Percentiles rank a stretch among this genome's conserved stretches.
Evolutionary conservation across 2,113 vertebrate species (phyloP).

Genomic region (Sciurus niger): DNA sequence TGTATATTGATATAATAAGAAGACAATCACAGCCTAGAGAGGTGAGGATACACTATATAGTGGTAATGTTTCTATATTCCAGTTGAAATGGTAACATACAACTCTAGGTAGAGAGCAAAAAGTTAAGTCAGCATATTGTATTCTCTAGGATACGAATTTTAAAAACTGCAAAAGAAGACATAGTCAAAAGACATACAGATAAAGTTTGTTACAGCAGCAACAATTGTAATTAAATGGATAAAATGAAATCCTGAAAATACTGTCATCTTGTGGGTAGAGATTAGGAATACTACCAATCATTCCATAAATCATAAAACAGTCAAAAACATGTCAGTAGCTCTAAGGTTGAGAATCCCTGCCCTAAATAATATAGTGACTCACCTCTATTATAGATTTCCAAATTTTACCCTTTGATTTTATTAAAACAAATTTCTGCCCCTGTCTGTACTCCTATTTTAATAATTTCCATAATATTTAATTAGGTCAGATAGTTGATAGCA

Average conservation of each 20-base stretch:
- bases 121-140: not conserved
- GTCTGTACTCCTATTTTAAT: not conserved
- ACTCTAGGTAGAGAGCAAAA: not conserved
- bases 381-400: not conserved
- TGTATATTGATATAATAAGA: not conserved
- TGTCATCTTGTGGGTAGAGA: not conserved
- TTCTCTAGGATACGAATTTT: not conserved
- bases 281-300: not conserved
- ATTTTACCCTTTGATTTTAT: not conserved
- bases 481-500: not conserved
- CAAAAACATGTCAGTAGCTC: not conserved
- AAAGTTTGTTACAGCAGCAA: no score
- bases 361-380: not conserved
- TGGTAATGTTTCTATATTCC: not conserved
- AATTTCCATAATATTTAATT: slow-evolving; percentile 34
- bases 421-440: not conserved
- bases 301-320: not conserved
- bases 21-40: not conserved
- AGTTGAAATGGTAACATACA: not conserved
- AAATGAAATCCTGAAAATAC: not conserved
- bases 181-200: not conserved
- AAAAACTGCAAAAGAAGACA: not conserved
- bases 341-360: not conserved
- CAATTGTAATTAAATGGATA: not conserved
- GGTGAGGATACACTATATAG: not conserved